Evolutionary conservation across 2,113 vertebrate genomes (phyloP).

Genomic region (Pelvicachromis taeniatus): DNA sequence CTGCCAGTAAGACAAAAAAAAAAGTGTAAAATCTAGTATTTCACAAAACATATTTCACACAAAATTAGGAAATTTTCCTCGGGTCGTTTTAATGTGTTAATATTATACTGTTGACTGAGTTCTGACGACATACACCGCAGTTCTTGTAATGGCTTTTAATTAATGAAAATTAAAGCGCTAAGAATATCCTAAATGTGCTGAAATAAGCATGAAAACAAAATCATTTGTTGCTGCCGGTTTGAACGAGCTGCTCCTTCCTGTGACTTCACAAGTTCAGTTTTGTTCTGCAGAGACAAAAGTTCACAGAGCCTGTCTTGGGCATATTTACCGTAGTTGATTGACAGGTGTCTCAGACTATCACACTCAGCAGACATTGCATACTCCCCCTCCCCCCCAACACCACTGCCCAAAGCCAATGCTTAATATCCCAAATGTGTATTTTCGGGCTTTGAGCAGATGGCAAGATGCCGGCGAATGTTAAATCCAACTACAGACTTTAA

Average conservation of each 20-base stretch:
- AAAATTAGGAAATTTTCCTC: not conserved
- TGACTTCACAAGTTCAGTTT: not conserved
- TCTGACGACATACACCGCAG: not conserved
- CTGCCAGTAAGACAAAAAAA: not conserved
- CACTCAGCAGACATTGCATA: not conserved
- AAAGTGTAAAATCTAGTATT: not conserved
- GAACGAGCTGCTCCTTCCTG: not conserved
- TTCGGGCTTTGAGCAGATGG: constrained; percentile 9
- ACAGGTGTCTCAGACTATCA: constrained; percentile 29
- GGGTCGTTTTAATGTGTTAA: not conserved
- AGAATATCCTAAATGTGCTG: not conserved
- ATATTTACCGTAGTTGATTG: constrained; percentile 8
- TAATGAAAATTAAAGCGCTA: not conserved
- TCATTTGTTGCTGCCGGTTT: not conserved
- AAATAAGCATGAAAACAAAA: not conserved
- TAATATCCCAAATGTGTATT: constrained; percentile 6
- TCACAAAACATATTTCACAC: not conserved
- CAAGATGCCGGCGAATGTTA: not conserved
- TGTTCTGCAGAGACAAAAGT: not conserved
- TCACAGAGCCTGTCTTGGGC: not conserved
- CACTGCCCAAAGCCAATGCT: not conserved
- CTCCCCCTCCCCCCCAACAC: not conserved
- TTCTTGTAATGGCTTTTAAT: not conserved
- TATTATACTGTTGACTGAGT: not conserved
- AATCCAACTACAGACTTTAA: not conserved